Evolutionary conservation across 2,888 invertebrate species (phyloP).

Genomic region (Sarcophaga variegata): DNA sequence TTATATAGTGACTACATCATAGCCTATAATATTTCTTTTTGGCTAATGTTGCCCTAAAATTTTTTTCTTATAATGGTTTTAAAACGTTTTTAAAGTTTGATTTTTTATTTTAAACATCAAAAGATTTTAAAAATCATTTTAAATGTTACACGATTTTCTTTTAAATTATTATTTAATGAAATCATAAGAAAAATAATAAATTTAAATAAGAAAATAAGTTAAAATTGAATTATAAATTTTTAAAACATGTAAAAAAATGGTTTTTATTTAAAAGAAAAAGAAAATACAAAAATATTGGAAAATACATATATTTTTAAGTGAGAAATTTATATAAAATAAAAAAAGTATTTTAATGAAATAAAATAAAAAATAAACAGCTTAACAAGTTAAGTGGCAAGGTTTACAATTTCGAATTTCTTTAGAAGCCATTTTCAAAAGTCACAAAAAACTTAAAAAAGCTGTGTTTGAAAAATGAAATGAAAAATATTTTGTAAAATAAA

Average conservation of each 20-base stretch:
- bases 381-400: neutral
- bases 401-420: too few relatives aligned
- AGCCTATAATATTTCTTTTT: too few relatives aligned
- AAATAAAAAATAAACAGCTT: neutral
- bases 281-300: neutral
- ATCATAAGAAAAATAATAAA: neutral
- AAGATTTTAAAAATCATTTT: too few relatives aligned
- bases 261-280: neutral
- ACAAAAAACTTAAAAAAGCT: too few relatives aligned
- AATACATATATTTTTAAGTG: neutral
- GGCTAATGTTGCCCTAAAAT: too few relatives aligned
- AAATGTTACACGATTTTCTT: too few relatives aligned
- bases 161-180: neutral
- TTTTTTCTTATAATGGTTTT: too few relatives aligned
- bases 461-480: too few relatives aligned
- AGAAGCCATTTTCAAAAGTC: too few relatives aligned
- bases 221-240: neutral
- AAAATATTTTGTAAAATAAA: neutral
- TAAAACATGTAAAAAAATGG: neutral
- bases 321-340: neutral
- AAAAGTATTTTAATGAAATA: neutral
- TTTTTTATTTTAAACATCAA: neutral
- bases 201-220: neutral
- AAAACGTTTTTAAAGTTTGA: neutral
- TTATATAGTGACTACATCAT: too few relatives aligned